A percentile compares a stretch with the other conserved stretches of the same genome.
phyloP scores from a whole-genome alignment of 2,888 invertebrate genomes.

The Ctena decussata region DNA sequence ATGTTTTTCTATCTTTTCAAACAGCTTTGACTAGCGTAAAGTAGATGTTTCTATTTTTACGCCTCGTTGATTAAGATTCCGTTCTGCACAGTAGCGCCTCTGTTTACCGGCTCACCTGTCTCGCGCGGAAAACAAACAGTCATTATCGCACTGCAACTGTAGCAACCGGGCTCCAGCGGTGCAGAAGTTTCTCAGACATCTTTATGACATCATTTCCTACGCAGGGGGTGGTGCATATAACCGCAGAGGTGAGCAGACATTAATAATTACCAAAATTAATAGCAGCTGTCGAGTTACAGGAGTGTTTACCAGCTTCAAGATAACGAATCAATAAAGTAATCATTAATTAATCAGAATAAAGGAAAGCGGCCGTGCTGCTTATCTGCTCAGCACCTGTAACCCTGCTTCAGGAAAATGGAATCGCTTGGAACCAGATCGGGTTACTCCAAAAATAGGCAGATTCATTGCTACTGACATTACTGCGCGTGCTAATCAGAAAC shows the following conservation, averaged over 20 bases:
- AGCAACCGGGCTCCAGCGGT: neutral
- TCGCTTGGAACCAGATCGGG: neutral
- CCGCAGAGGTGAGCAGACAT: neutral
- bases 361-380: no score
- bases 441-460: conserved; percentile 1
- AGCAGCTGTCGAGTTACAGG: neutral
- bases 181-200: neutral
- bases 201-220: neutral
- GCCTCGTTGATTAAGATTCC: neutral
- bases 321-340: no score
- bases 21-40: neutral
- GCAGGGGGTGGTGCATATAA: neutral
- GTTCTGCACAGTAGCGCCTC: neutral
- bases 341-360: no score
- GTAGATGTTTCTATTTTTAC: conserved; percentile 9
- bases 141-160: no score
- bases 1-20: conserved; percentile 4
- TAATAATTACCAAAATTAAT: neutral
- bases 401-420: neutral
- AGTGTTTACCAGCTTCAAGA: no score
- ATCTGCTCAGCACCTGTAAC: no score
- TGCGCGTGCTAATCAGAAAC: no score
- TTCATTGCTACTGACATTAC: neutral
- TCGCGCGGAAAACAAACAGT: no score
- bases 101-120: neutral